These are phyloP conservation scores for Lordiphosa clarofinis DNA, from an alignment of 1,140 invertebrate genomes.

Conservation along the genomic window DNA sequence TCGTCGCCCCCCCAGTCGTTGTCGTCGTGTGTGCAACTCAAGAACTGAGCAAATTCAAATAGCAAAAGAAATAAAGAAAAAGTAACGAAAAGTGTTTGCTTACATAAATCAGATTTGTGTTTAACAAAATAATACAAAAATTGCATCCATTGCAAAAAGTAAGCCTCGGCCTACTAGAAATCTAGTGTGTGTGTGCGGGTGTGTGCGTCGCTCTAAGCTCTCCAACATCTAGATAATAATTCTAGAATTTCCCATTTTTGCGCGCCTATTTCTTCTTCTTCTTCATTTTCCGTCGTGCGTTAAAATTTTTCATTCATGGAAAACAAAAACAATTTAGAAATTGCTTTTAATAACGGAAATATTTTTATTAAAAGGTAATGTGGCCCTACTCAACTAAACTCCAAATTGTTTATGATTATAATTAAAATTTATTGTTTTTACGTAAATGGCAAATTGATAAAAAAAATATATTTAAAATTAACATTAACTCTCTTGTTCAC, in stretches of 20 bases:
- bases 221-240: conserved; percentile 27
- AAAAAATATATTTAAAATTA: neutral
- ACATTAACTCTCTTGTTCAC: neutral
- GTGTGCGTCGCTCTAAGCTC: conserved; percentile 16
- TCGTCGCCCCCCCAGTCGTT: too few species aligned
- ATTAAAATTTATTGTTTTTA: conserved; percentile 16
- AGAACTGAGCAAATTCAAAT: too few species aligned
- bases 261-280: conserved; percentile 36
- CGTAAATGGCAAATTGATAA: conserved; percentile 13
- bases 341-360: conserved; percentile 80
- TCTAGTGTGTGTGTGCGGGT: conserved; percentile 8
- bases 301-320: conserved; percentile 69
- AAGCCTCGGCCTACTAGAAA: conserved; percentile 20
- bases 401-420: conserved; percentile 34
- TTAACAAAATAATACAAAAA: conserved; percentile 22
- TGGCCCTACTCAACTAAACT: conserved; percentile 28
- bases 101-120: conserved; percentile 11
- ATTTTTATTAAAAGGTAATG: conserved; percentile 79
- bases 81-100: too few species aligned
- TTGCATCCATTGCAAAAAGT: conserved; percentile 30
- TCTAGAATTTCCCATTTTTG: conserved; percentile 31
- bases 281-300: conserved; percentile 14
- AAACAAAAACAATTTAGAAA: conserved; percentile 79
- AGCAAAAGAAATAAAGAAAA: too few species aligned
- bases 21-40: too few species aligned